Evolutionary conservation across 2,888 invertebrate species (phyloP).

Genomic region (Pollenia amentaria): DNA sequence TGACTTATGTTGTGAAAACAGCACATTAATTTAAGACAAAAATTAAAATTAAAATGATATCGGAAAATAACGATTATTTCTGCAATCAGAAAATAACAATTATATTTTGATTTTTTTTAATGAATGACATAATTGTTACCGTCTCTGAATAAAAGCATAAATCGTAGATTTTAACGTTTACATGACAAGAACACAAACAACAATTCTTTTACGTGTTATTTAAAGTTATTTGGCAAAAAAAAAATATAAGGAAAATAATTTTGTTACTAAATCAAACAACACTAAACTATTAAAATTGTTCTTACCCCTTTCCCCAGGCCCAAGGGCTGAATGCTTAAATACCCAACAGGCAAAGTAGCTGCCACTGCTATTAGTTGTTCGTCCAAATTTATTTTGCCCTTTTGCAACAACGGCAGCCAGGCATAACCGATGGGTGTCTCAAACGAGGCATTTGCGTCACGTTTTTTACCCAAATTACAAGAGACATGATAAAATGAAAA

Average conservation of each 20-base stretch:
- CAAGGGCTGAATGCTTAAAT: slow-evolving; percentile 94
- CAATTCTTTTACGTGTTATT: not conserved
- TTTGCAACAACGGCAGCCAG: slow-evolving; percentile 94
- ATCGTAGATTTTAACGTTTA: too few species aligned
- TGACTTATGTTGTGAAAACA: too few species aligned
- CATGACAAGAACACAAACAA: too few species aligned
- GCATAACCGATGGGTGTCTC: slow-evolving; percentile 96
- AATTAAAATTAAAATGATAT: too few species aligned
- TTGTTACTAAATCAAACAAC: not conserved
- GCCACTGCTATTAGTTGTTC: slow-evolving; percentile 94
- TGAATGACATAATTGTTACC: too few species aligned
- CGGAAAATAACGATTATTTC: too few species aligned
- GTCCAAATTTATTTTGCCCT: slow-evolving; percentile 93
- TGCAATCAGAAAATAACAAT: too few species aligned
- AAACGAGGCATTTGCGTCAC: slow-evolving; percentile 88
- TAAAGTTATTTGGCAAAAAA: not conserved
- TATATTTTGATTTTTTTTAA: too few species aligned
- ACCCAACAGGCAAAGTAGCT: slow-evolving; percentile 94
- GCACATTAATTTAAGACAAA: too few species aligned
- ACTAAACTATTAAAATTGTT: slow-evolving; percentile 45
- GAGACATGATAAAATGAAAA: slow-evolving; percentile 98
- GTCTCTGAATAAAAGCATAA: too few species aligned
- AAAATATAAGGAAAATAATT: not conserved
- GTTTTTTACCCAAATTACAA: slow-evolving; percentile 93
- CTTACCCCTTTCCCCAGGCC: slow-evolving; percentile 96